Percentiles rank a stretch among this genome's conserved stretches.
phyloP scores from a whole-genome alignment of 2,113 vertebrate genomes.

The Bufo gargarizans region DNA sequence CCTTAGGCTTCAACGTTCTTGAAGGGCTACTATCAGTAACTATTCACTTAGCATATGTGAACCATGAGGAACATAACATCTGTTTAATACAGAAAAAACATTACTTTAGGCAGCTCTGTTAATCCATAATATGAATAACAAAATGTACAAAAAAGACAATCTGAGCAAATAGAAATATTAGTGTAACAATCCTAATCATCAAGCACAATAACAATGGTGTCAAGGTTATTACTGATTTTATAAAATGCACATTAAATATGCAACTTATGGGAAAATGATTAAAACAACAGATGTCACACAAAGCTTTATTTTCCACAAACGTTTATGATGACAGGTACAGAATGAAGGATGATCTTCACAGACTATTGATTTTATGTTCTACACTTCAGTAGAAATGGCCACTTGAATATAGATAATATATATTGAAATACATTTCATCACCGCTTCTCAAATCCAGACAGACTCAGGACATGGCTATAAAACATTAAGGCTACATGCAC shows the following conservation, averaged over 20 bases:
- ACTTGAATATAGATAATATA: background rate
- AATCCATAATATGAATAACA: background rate
- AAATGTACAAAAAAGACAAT: background rate
- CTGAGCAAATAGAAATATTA: background rate
- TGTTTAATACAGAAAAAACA: background rate
- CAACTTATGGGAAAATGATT: background rate
- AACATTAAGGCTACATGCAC: too few relatives aligned
- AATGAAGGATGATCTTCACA: background rate
- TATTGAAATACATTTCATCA: too few relatives aligned
- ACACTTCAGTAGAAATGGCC: background rate
- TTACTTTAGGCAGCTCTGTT: background rate
- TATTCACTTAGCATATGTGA: constrained; percentile 29
- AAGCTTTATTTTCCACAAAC: background rate
- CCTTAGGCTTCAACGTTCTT: constrained; percentile 26
- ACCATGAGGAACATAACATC: constrained; percentile 10
- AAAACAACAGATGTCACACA: background rate
- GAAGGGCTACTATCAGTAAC: constrained; percentile 10
- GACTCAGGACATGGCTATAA: too few relatives aligned
- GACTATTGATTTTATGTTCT: background rate
- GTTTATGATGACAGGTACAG: background rate
- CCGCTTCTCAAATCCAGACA: too few relatives aligned
- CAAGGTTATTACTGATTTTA: background rate
- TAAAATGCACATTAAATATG: background rate
- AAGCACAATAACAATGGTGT: background rate
- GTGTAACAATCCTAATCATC: background rate